phyloP scores from a whole-genome alignment of 1,140 invertebrate genomes.

The Calliphora vicina region DNA sequence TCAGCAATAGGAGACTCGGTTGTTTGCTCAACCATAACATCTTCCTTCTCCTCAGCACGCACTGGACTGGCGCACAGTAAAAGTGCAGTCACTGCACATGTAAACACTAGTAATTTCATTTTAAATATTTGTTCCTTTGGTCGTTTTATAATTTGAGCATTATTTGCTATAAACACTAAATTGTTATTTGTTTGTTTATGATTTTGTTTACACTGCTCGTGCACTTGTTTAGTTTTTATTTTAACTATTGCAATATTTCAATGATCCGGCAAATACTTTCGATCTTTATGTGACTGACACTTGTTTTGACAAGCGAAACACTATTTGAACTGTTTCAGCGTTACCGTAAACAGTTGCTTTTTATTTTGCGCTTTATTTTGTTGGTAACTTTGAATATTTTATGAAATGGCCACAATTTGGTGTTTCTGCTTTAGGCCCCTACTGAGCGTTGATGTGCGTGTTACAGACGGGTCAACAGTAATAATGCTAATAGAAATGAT shows the following conservation, averaged over 20 bases:
- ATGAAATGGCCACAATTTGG: neutral
- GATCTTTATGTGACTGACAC: neutral
- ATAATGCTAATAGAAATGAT: neutral
- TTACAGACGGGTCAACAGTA: slow-evolving; percentile 27
- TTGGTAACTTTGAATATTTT: neutral
- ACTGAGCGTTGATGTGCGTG: slow-evolving; percentile 24
- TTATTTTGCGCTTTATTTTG: slow-evolving; percentile 46
- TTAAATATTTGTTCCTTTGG: neutral
- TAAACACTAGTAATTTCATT: slow-evolving; percentile 36
- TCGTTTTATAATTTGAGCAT: neutral
- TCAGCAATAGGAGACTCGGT: slow-evolving; percentile 59
- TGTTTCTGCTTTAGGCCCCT: neutral
- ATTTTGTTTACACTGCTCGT: neutral
- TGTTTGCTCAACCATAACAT: slow-evolving; percentile 47
- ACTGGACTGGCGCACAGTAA: slow-evolving; percentile 31
- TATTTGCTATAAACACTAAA: neutral
- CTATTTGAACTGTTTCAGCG: slow-evolving; percentile 57
- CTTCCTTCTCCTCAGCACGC: slow-evolving; percentile 31
- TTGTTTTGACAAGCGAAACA: slow-evolving; percentile 53
- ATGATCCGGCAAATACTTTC: neutral
- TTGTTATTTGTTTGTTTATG: neutral
- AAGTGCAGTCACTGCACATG: slow-evolving; percentile 35
- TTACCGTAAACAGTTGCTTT: slow-evolving; percentile 55
- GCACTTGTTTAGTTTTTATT: slow-evolving; percentile 7
- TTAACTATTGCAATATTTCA: neutral